Percentiles rank a stretch among this genome's conserved stretches.
Evolutionary conservation across 2,888 invertebrate species (phyloP).

Genomic region (Calephelis perditalis): DNA sequence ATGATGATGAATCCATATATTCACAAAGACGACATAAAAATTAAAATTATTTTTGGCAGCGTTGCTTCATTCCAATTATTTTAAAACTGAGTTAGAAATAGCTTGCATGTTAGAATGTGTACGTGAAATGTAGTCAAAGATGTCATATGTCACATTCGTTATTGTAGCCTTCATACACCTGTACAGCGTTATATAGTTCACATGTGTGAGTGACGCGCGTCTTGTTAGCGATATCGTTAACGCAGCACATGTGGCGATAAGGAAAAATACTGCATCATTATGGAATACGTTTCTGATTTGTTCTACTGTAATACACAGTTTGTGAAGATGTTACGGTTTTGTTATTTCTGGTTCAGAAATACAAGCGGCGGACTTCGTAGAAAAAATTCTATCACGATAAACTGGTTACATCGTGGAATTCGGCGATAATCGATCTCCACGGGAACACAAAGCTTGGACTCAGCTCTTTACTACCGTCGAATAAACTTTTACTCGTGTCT

Average conservation of each 20-base stretch:
- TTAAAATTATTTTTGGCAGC: no score
- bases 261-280: constrained; percentile 9
- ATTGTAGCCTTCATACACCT: constrained; percentile 3
- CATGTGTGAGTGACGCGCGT: constrained; percentile 7
- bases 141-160: constrained; percentile 3
- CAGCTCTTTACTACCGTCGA: neutral
- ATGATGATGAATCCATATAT: no score
- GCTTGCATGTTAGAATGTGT: no score
- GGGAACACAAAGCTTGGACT: constrained; percentile 14
- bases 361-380: no score
- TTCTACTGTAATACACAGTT: neutral
- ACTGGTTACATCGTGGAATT: constrained; percentile 11
- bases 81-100: no score
- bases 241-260: constrained; percentile 1
- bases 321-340: no score
- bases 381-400: neutral
- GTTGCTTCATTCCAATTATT: no score
- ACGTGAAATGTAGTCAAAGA: neutral
- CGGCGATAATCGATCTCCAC: constrained; percentile 20
- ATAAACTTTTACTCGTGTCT: neutral
- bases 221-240: constrained; percentile 17
- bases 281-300: neutral
- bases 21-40: no score
- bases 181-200: constrained; percentile 2
- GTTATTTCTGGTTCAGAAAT: no score